A percentile compares a stretch with the other conserved stretches of the same genome.
Evolutionary conservation across 2,113 vertebrate genomes (phyloP).

Genomic region (Hyperoodon ampullatus): DNA sequence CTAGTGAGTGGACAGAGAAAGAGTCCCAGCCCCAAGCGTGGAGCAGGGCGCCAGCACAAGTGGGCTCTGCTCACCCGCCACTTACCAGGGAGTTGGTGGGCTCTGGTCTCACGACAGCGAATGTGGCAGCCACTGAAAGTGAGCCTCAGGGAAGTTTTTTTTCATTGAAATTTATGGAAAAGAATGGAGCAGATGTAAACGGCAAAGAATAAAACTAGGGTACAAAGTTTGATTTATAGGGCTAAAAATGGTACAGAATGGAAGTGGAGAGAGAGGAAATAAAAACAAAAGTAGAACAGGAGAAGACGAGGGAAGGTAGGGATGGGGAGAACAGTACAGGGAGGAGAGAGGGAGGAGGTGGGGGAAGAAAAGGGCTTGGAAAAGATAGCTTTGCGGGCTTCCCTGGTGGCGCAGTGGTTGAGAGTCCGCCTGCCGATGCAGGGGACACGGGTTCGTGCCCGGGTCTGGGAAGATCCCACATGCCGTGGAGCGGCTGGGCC

Average conservation of each 20-base stretch:
- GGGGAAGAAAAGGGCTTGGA: background rate
- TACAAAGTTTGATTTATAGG: background rate
- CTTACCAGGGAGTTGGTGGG: background rate
- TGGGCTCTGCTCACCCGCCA: background rate
- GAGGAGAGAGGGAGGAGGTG: accelerated
- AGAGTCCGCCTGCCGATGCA: no score
- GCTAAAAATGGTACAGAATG: background rate
- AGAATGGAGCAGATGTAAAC: background rate
- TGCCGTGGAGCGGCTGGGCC: no score
- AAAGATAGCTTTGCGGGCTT: background rate
- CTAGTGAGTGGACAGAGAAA: background rate
- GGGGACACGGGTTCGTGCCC: no score
- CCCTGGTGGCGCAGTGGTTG: no score
- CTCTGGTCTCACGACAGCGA: background rate
- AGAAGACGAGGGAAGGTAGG: background rate
- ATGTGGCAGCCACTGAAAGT: background rate
- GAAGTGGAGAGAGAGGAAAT: background rate
- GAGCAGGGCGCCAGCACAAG: background rate
- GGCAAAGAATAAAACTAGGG: background rate
- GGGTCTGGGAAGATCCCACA: no score
- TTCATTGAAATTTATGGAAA: background rate
- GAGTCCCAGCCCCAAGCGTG: no score
- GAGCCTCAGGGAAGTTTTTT: background rate
- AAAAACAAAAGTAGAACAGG: no score
- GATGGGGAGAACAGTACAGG: background rate